phyloP scores from a whole-genome alignment of 92 coral and sea anemone species.

The Galaxea fascicularis region DNA sequence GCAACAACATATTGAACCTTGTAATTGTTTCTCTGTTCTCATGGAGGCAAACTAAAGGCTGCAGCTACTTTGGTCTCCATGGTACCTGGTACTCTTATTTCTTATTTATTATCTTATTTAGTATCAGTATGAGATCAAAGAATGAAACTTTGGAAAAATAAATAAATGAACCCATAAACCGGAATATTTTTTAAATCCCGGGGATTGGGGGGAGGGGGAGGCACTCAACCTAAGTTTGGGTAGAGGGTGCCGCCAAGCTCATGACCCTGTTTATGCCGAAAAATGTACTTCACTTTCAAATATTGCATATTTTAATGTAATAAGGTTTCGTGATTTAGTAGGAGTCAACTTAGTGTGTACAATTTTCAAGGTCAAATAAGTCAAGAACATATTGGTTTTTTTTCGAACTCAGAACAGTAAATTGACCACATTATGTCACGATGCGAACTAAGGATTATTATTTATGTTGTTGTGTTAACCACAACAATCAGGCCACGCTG shows the following conservation, averaged over 20 bases:
- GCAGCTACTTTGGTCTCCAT: neutral
- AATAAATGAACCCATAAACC: constrained; percentile 9
- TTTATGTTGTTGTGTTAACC: no score
- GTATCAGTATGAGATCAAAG: neutral
- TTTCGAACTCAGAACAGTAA: constrained; percentile 2
- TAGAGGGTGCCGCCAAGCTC: constrained; percentile 1
- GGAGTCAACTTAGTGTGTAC: neutral
- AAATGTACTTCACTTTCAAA: neutral
- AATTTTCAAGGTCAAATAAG: neutral
- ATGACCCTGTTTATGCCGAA: neutral
- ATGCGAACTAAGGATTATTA: constrained; percentile 11
- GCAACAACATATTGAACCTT: neutral
- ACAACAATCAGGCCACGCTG: neutral
- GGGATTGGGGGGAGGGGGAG: neutral
- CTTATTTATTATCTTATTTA: no score
- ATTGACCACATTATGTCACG: constrained; percentile 10
- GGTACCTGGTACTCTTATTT: neutral
- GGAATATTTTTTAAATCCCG: neutral
- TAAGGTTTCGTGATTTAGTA: constrained; percentile 5
- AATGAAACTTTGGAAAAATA: constrained; percentile 10
- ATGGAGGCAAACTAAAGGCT: neutral
- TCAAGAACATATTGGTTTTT: neutral
- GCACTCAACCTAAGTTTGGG: constrained; percentile 11
- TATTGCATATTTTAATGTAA: neutral
- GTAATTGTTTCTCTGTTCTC: neutral